These are phyloP conservation scores for Thaumatotibia leucotreta DNA, from an alignment of 1,140 invertebrate species.

Conservation along the genomic window DNA sequence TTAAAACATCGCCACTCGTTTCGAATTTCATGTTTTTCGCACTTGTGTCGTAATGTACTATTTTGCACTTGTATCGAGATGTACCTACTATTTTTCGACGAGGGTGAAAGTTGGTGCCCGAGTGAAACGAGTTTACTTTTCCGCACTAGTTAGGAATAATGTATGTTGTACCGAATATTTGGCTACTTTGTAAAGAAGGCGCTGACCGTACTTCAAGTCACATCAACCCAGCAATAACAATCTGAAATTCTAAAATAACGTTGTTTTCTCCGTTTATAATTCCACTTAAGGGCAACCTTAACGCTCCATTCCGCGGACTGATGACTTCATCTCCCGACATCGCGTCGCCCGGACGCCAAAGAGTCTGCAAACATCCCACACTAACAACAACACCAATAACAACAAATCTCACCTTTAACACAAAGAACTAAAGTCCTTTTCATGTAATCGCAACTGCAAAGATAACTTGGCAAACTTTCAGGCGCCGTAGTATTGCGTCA, in stretches of 20 bases:
- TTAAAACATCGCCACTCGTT: too few relatives aligned
- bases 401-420: neutral
- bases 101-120: too few relatives aligned
- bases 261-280: conserved; percentile 5
- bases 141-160: too few relatives aligned
- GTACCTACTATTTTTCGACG: too few relatives aligned
- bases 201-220: too few relatives aligned
- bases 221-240: too few relatives aligned
- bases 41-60: too few relatives aligned
- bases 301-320: neutral
- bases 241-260: neutral
- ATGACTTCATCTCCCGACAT: conserved; percentile 21
- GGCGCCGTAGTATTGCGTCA: conserved; percentile 16
- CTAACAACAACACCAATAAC: neutral
- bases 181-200: too few relatives aligned
- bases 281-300: neutral
- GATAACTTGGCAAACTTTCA: neutral
- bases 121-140: too few relatives aligned
- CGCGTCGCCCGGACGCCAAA: conserved; percentile 15
- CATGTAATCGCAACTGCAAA: neutral
- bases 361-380: conserved; percentile 17
- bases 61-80: too few relatives aligned
- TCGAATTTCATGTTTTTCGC: too few relatives aligned
- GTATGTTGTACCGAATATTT: too few relatives aligned
- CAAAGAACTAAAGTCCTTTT: neutral